Percentiles rank a stretch among this genome's conserved stretches.
phyloP scores from a whole-genome alignment of 2,113 vertebrate species.

The Pseudorhombus dupliciocellatus region DNA sequence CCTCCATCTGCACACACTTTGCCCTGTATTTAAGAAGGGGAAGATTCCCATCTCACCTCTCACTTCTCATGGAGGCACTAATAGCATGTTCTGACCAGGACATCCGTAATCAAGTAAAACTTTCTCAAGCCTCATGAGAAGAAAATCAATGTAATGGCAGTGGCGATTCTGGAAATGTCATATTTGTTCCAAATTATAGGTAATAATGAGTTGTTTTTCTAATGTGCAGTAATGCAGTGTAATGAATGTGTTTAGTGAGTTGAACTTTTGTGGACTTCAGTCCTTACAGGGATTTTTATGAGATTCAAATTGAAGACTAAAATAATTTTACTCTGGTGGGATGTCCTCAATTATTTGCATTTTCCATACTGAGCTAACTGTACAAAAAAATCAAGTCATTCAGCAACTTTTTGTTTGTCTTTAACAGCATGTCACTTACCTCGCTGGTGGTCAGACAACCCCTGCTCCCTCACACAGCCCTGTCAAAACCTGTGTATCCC shows the following conservation, averaged over 20 bases:
- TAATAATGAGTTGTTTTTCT: not conserved
- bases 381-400: constrained; percentile 9
- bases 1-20: constrained; percentile 45
- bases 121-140: constrained; percentile 55
- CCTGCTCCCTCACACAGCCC: constrained; percentile 34
- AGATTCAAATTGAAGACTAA: not conserved
- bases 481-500: constrained; percentile 54
- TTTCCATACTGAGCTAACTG: not conserved
- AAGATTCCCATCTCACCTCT: constrained; percentile 67
- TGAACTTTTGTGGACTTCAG: not conserved
- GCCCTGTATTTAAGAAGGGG: constrained; percentile 72
- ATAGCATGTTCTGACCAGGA: constrained; percentile 62
- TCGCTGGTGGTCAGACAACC: constrained; percentile 47
- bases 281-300: not conserved
- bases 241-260: not conserved
- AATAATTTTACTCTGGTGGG: not conserved
- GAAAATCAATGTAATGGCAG: not conserved
- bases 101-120: constrained; percentile 75
- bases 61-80: constrained; percentile 68
- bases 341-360: not conserved
- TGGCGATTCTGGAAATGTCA: not conserved
- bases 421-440: constrained; percentile 50
- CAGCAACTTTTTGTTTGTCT: constrained; percentile 12
- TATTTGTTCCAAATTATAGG: not conserved
- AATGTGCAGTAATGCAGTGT: not conserved